phyloP scores from a whole-genome alignment of 2,113 vertebrate genomes.

The Penelope pileata region DNA sequence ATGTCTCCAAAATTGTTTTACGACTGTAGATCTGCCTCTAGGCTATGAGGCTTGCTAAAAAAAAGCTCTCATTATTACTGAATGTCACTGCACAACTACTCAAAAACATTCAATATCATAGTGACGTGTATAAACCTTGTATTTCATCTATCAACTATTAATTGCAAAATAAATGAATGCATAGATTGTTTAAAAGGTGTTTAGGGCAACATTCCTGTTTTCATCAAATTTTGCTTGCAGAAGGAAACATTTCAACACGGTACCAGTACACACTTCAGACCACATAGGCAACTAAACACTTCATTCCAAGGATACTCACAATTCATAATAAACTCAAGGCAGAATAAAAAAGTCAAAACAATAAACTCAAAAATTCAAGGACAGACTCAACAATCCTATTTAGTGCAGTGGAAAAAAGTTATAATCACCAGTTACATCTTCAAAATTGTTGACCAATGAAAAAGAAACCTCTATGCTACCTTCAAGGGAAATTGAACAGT shows the following conservation, averaged over 20 bases:
- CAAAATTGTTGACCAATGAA: neutral
- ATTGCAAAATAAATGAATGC: neutral
- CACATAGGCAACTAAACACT: neutral
- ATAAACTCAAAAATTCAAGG: too few relatives aligned
- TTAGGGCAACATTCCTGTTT: neutral
- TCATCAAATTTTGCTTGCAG: neutral
- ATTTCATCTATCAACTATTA: neutral
- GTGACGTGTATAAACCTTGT: neutral
- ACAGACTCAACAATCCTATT: neutral
- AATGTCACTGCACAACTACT: neutral
- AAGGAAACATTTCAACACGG: neutral
- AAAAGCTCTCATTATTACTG: neutral
- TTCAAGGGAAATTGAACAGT: neutral
- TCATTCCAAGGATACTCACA: neutral
- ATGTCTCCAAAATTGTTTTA: neutral
- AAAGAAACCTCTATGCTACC: neutral
- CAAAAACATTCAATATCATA: neutral
- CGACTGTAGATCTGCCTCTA: neutral
- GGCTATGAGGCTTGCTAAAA: neutral
- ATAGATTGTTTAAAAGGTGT: neutral
- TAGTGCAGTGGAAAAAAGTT: neutral
- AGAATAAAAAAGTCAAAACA: neutral
- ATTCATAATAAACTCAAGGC: neutral
- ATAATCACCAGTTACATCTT: neutral
- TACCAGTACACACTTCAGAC: neutral